phyloP scores from a whole-genome alignment of 2,888 invertebrate genomes.

The Agrenia bidenticulata region DNA sequence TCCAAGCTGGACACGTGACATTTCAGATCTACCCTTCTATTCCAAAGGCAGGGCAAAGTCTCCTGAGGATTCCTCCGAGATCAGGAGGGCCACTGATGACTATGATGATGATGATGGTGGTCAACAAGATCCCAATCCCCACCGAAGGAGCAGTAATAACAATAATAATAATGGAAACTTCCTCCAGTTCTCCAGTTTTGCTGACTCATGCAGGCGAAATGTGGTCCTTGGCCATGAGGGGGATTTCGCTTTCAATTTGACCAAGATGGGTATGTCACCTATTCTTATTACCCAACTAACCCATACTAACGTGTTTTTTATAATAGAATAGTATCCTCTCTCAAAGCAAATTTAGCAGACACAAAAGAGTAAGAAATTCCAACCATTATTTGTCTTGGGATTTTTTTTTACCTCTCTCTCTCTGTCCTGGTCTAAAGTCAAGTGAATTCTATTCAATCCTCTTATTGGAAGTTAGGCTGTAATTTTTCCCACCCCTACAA shows the following conservation, averaged over 20 bases:
- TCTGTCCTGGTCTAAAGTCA: background rate
- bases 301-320: no score
- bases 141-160: background rate
- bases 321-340: no score
- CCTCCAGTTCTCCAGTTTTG: slow-evolving; percentile 44
- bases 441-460: slow-evolving; percentile 11
- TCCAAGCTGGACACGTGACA: slow-evolving; percentile 14
- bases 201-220: slow-evolving; percentile 49
- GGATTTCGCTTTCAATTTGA: slow-evolving; percentile 45
- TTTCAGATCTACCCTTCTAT: slow-evolving; percentile 14
- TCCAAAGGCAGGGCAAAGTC: slow-evolving; percentile 22
- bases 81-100: slow-evolving; percentile 15
- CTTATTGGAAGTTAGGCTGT: background rate
- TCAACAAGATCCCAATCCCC: slow-evolving; percentile 17
- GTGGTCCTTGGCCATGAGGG: slow-evolving; percentile 39
- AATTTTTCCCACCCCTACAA: background rate
- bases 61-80: slow-evolving; percentile 12
- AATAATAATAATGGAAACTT: slow-evolving; percentile 32
- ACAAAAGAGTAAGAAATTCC: slow-evolving; percentile 1
- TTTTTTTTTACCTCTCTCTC: no score
- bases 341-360: slow-evolving; percentile 12
- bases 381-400: slow-evolving; percentile 14
- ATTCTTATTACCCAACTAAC: no score
- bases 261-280: slow-evolving; percentile 39
- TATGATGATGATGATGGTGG: slow-evolving; percentile 21